Evolutionary conservation across 2,797 vertebrate genomes (phyloP).

Genomic region (Euthynnus affinis): DNA sequence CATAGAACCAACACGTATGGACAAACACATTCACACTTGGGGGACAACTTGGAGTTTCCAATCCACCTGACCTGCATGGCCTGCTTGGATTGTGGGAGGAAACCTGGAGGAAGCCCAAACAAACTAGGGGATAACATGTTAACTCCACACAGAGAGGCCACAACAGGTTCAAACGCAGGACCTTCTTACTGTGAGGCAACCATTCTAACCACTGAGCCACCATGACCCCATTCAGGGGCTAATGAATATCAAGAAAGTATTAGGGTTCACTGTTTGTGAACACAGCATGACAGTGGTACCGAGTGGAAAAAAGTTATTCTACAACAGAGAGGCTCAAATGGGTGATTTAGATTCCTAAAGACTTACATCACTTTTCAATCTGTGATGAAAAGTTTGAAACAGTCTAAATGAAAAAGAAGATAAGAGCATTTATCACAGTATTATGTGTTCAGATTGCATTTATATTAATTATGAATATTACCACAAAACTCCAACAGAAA

Average conservation of each 20-base stretch:
- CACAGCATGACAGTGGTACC: background rate
- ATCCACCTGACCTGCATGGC: background rate
- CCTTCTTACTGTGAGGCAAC: background rate
- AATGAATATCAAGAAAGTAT: background rate
- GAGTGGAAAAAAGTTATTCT: background rate
- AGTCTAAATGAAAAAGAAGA: too few species aligned
- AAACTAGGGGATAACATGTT: background rate
- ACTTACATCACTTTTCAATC: background rate
- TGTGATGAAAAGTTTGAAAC: background rate
- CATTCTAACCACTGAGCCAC: background rate
- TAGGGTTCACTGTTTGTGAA: constrained; percentile 1
- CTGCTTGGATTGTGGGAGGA: constrained; percentile 5
- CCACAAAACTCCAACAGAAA: background rate
- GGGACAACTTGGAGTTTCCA: background rate
- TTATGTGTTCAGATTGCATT: background rate
- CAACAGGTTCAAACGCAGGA: background rate
- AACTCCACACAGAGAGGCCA: too few species aligned
- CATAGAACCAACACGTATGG: background rate
- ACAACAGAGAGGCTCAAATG: background rate
- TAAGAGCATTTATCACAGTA: too few species aligned
- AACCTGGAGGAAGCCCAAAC: background rate
- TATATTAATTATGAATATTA: background rate
- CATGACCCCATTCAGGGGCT: background rate
- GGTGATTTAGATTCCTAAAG: background rate
- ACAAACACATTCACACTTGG: background rate